Conservation (phyloP, 2,113 vertebrate species). For the Neotragus moschatus region DNA sequence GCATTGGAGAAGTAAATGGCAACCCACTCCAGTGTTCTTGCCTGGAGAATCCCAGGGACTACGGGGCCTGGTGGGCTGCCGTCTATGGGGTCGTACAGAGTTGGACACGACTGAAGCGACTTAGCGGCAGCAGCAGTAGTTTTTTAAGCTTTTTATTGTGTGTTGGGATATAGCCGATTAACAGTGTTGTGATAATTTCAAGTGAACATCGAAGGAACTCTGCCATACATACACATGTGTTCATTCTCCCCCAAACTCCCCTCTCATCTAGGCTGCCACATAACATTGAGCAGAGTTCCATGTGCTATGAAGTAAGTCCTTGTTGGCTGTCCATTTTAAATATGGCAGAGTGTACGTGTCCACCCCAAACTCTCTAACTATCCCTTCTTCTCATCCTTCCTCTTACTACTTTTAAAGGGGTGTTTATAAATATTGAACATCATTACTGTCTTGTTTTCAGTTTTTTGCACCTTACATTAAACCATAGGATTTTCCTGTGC, state of each 20-base stretch:
- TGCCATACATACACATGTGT: neutral
- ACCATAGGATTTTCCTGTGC: neutral
- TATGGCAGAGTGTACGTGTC: neutral
- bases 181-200: neutral
- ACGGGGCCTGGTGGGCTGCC: too few relatives aligned
- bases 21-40: too few relatives aligned
- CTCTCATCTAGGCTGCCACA: neutral
- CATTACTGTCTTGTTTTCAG: neutral
- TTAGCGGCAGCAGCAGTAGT: too few relatives aligned
- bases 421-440: neutral
- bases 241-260: neutral
- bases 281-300: neutral
- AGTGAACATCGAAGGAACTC: neutral
- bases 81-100: too few relatives aligned
- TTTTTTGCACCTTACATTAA: neutral
- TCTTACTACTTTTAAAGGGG: neutral
- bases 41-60: too few relatives aligned
- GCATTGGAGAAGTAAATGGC: too few relatives aligned
- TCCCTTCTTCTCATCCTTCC: neutral
- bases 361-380: neutral
- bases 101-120: rapidly evolving
- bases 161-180: neutral
- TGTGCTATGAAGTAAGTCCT: neutral
- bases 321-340: neutral
- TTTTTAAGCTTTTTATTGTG: neutral